These are phyloP conservation scores for Seira musarum DNA, from an alignment of 2,888 invertebrate species.

Conservation along the genomic window DNA sequence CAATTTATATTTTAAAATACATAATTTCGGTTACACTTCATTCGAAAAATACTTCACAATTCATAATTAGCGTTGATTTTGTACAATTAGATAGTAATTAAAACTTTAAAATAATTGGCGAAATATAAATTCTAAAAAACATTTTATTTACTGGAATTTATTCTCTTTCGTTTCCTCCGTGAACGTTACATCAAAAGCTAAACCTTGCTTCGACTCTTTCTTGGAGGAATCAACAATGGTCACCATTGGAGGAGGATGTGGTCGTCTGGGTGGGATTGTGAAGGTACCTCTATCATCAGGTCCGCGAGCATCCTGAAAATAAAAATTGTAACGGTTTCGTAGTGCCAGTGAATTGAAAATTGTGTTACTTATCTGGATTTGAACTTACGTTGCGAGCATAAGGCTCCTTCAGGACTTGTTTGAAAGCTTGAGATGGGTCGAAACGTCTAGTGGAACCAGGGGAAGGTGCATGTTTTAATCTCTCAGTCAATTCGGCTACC, in stretches of 20 bases:
- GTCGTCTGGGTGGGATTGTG: background rate
- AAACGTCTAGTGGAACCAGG: constrained; percentile 21
- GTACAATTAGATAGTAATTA: too few relatives aligned
- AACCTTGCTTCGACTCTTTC: constrained; percentile 32
- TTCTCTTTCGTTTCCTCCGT: constrained; percentile 31
- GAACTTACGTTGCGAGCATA: constrained; percentile 7
- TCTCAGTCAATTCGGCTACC: constrained; percentile 27
- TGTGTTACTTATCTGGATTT: too few relatives aligned
- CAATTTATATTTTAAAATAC: too few relatives aligned
- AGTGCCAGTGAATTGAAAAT: background rate
- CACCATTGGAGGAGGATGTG: background rate
- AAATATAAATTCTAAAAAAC: too few relatives aligned
- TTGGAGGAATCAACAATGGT: background rate
- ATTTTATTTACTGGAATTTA: too few relatives aligned
- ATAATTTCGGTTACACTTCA: too few relatives aligned
- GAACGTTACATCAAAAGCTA: constrained; percentile 31
- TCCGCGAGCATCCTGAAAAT: constrained; percentile 24
- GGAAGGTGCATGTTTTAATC: constrained; percentile 10
- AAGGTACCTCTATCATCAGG: constrained; percentile 35
- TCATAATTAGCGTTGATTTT: too few relatives aligned
- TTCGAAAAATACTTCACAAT: too few relatives aligned
- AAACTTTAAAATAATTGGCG: too few relatives aligned
- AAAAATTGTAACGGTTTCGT: background rate
- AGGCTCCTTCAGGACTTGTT: constrained; percentile 35
- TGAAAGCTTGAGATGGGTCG: constrained; percentile 54